Evolutionary conservation across 2,888 invertebrate species (phyloP).

Genomic region (Drosophila acutilabella): DNA sequence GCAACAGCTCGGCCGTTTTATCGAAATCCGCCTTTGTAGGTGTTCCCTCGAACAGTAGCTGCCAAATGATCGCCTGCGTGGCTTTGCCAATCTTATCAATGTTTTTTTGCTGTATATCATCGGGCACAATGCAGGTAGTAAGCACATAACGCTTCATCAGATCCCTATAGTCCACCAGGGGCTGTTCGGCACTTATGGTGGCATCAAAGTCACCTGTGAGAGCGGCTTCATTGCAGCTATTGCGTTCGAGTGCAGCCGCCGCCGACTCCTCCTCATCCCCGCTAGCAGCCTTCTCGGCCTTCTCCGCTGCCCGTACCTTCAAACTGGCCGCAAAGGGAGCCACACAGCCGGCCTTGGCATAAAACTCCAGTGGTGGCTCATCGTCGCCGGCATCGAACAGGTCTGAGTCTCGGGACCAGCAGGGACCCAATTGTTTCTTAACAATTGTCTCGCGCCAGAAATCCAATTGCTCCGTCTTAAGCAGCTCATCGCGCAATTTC

Average conservation of each 20-base stretch:
- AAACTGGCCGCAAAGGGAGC: constrained; percentile 69
- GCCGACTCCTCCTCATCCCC: constrained; percentile 7
- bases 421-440: constrained; percentile 70
- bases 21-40: constrained; percentile 31
- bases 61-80: constrained; percentile 62
- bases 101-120: constrained; percentile 55
- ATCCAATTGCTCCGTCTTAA: constrained; percentile 61
- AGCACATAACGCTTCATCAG: constrained; percentile 71
- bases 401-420: constrained; percentile 77
- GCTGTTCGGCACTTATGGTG: constrained; percentile 33
- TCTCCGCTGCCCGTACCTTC: constrained; percentile 41
- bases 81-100: constrained; percentile 59
- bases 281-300: constrained; percentile 12
- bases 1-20: constrained; percentile 61
- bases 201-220: constrained; percentile 61
- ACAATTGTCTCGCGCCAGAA: constrained; percentile 77
- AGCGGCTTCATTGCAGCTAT: constrained; percentile 48
- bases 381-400: constrained; percentile 73
- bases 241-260: neutral
- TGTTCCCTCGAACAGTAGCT: constrained; percentile 62
- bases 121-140: constrained; percentile 51
- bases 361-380: constrained; percentile 72
- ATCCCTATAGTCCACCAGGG: constrained; percentile 62
- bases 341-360: constrained; percentile 70
- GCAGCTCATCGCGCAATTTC: constrained; percentile 65